These are phyloP conservation scores for Gopherus evgoodei DNA, from an alignment of 2,113 vertebrate genomes.

Conservation along the genomic window DNA sequence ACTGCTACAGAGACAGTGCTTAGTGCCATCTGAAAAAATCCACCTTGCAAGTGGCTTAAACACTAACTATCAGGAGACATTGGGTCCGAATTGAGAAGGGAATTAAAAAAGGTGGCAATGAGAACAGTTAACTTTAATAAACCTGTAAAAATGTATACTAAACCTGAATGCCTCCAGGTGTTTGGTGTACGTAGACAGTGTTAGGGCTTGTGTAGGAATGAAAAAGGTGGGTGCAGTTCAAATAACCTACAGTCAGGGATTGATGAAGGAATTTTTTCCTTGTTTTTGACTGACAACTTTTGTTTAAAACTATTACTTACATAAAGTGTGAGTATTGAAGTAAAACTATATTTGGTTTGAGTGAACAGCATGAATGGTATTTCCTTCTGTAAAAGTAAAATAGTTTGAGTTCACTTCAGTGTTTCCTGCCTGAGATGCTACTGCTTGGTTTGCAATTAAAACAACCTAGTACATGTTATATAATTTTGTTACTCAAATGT, in stretches of 20 bases:
- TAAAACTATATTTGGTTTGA: neutral
- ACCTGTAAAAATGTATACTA: slow-evolving; percentile 1
- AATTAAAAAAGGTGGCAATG: slow-evolving; percentile 31
- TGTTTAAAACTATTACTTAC: slow-evolving; percentile 13
- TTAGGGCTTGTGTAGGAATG: neutral
- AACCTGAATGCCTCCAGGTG: neutral
- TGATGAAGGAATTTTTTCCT: neutral
- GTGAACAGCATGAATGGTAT: neutral
- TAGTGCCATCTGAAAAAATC: slow-evolving; percentile 47
- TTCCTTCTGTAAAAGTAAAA: neutral
- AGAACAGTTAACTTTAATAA: slow-evolving; percentile 20
- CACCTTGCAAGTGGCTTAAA: slow-evolving; percentile 45
- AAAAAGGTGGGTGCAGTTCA: neutral
- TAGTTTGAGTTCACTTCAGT: neutral
- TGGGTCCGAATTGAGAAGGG: neutral
- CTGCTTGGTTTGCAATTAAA: neutral
- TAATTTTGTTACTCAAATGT: neutral
- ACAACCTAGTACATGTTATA: neutral
- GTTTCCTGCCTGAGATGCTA: neutral
- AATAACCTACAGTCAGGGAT: neutral
- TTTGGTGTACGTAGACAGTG: slow-evolving; percentile 6
- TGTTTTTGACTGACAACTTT: slow-evolving; percentile 8
- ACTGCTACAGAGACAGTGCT: slow-evolving; percentile 6
- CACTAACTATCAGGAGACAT: slow-evolving; percentile 44
- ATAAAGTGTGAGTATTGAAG: neutral